Evolutionary conservation across 2,113 vertebrate species (phyloP), one percentile per base, ranked within the genome.

Genomic region (Myrmecobius fasciatus): DNA sequence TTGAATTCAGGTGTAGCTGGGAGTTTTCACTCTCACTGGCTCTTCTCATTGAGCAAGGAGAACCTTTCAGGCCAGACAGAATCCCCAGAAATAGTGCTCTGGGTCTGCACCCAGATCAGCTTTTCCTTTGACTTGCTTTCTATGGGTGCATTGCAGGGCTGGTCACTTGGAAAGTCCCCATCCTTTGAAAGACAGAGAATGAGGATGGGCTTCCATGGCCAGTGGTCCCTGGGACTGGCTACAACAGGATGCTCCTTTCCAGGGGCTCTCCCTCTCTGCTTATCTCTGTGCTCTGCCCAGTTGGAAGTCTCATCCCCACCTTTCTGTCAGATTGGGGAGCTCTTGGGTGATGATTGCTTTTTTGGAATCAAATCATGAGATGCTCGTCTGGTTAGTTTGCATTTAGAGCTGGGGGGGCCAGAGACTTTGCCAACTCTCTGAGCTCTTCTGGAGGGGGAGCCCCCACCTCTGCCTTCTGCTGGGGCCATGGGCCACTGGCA

Each of bases 1-100:
- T 97, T 96, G 91, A 97, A 95, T 97, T 92, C 96, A 95, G 52
- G 91, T 90, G 26, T 89, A 96, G 93, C 67, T 93, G 95, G 54
- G n/a, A 46, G 51, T 93, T 97, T 95, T 17, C 94, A 97, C 96
- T 93, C 54, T 94, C 54, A 89, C 14, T 92, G 54, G 28, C 94
- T 94, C 94, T 49, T 88, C 93, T 9, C 14, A 60, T 93, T 92
- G 88, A 28, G 54, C 67, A 94, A 48, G 49, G 17, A 90, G 51
- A 60, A 17, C 25, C 5, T 2, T 89, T 93, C 25, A 94, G 17
- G 24, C 49, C 3, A 52, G 90, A 3, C 67, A 56, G 91, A 89
- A 54, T n/a, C 9, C 91, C 20, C 89, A 3, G 90, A 89, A 67
- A 25, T 36, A 93, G 0, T 90, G n/a, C 5, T 26, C 12, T 47